Evolutionary conservation across 2,888 invertebrate species (phyloP), one percentile per base, ranked within the genome.

Genomic region (Cheilosia pagana): DNA sequence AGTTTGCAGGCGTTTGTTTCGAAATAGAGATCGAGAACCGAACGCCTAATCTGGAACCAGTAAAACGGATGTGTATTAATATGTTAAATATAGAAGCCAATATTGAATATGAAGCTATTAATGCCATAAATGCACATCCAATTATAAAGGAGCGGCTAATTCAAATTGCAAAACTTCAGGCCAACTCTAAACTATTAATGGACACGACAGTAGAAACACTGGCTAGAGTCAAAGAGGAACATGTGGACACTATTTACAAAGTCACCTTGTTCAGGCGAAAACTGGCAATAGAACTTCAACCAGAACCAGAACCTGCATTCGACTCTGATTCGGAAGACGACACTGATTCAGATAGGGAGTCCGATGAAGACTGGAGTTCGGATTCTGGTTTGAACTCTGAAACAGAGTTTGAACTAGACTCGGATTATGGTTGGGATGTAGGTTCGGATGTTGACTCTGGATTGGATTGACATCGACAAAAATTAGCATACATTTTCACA

Each of bases 81-180:
- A 28, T 53, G 16, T 10, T 19, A 16, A 19, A 53, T 16, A 16
- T 16, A 1, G 53, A 53, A 7, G n/a, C 7, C 1, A n/a, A 53
- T 14, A 7, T 7, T 1, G n/a, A 53, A 28, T 25, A 19, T 2
- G 25, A 16, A n/a, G 3, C 3, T 7, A 28, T 31, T 16, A 16
- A 12, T 4, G 53, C n/a, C 3, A n/a, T 53, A 8, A 7, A 53
- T 28, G 53, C n/a, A 31, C 7, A 16, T 25, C 53, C 53, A 10
- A 4, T 16, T 16, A 3, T 53, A n/a, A 53, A 53, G 8, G n/a
- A 53, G 7, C 16, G 31, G 1, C 53, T 53, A 3, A n/a, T n/a
- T 31, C 53, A 16, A 16, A 53, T 53, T 21, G n/a, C 28, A 16
- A 53, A 31, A 31, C 16, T 53, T n/a, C 53, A 53, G 16, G 53